Evolutionary conservation across 2,888 invertebrate genomes (phyloP).

Genomic region (Pelosia muscerda): DNA sequence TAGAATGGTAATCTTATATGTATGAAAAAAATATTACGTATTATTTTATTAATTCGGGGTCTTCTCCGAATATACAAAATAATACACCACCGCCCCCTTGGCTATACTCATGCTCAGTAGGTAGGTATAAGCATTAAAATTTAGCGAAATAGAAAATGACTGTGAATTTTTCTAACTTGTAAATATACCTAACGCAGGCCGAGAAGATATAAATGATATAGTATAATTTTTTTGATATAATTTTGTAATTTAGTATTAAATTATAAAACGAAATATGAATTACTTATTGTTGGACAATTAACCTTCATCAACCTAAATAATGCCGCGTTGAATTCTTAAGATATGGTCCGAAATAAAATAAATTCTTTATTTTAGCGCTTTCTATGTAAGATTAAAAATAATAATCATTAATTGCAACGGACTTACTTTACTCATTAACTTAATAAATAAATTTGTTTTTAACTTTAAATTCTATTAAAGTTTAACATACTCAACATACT

Average conservation of each 20-base stretch:
- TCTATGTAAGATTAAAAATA: neutral
- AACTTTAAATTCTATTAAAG: neutral
- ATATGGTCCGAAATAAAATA: neutral
- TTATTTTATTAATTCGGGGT: too few species aligned
- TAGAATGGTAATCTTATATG: too few species aligned
- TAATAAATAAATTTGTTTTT: neutral
- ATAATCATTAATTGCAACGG: neutral
- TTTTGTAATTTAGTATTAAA: neutral
- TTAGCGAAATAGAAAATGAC: neutral
- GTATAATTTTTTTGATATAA: neutral
- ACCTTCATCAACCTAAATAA: neutral
- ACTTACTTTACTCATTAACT: neutral
- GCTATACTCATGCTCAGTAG: neutral
- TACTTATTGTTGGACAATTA: neutral
- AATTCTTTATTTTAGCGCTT: too few species aligned
- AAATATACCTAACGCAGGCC: neutral
- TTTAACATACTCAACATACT: neutral
- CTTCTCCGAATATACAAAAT: too few species aligned
- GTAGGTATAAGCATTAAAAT: neutral
- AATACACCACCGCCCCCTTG: too few species aligned
- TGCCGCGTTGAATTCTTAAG: neutral
- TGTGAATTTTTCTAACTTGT: neutral
- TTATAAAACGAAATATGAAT: neutral
- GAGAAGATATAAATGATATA: too few species aligned
- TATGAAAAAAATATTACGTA: too few species aligned